Conservation (phyloP, 1,140 invertebrate genomes). For the Platyscapa corneri region DNA sequence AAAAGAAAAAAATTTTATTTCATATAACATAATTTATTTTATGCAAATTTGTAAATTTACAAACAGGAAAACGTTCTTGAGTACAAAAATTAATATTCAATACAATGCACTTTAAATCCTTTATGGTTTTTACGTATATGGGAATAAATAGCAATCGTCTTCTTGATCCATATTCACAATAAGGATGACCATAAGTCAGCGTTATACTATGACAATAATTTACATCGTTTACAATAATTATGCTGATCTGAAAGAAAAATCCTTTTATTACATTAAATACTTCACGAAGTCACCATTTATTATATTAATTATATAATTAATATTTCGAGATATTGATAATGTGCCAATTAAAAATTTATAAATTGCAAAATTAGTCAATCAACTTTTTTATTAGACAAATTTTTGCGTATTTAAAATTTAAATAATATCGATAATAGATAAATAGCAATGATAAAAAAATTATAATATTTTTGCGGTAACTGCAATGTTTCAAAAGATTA, state of each 20-base stretch:
- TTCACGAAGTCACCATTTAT: background rate
- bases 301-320: too few species aligned
- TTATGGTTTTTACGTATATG: conserved; percentile 25
- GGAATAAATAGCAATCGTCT: background rate
- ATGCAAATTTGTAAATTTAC: background rate
- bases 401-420: too few species aligned
- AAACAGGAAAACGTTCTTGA: background rate
- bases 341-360: too few species aligned
- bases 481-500: too few species aligned
- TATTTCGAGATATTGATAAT: too few species aligned
- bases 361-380: too few species aligned
- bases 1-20: too few species aligned
- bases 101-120: background rate
- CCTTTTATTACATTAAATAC: background rate
- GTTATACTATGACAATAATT: background rate
- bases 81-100: background rate
- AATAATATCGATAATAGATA: too few species aligned
- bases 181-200: background rate
- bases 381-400: too few species aligned
- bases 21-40: too few species aligned
- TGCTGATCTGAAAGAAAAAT: background rate
- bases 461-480: too few species aligned
- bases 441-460: too few species aligned
- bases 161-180: conserved; percentile 11
- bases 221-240: background rate